Evolutionary conservation across 2,113 vertebrate genomes (phyloP).

Genomic region (Centropristis striata): DNA sequence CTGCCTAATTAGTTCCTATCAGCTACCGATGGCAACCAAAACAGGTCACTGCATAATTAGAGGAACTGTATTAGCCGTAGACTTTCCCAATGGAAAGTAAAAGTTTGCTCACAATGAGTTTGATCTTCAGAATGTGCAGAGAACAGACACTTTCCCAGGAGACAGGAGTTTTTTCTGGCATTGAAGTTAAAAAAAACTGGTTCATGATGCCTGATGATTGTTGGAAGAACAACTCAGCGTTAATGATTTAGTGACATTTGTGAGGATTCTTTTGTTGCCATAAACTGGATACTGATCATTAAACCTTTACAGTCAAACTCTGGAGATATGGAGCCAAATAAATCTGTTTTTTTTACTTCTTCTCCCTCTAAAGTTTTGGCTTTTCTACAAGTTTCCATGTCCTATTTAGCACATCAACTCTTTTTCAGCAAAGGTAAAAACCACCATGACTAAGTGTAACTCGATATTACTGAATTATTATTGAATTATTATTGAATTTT

Average conservation of each 20-base stretch:
- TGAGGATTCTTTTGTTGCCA: background rate
- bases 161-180: background rate
- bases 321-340: too few relatives aligned
- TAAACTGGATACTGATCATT: background rate
- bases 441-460: too few relatives aligned
- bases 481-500: too few relatives aligned
- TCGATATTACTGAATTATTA: too few relatives aligned
- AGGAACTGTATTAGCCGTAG: background rate
- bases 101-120: background rate
- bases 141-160: background rate
- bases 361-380: too few relatives aligned
- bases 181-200: background rate
- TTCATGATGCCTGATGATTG: background rate
- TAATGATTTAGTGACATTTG: conserved; percentile 1
- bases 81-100: background rate
- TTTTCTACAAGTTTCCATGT: too few relatives aligned
- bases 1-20: conserved; percentile 67
- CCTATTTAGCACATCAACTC: too few relatives aligned
- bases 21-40: conserved; percentile 37
- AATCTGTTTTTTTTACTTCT: too few relatives aligned
- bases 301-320: background rate
- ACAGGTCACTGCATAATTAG: conserved; percentile 47
- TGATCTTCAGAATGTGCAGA: background rate
- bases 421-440: too few relatives aligned
- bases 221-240: background rate